Base-by-base conservation (phyloP, 2,113 vertebrate genomes). In the Nicator chloris region DNA sequence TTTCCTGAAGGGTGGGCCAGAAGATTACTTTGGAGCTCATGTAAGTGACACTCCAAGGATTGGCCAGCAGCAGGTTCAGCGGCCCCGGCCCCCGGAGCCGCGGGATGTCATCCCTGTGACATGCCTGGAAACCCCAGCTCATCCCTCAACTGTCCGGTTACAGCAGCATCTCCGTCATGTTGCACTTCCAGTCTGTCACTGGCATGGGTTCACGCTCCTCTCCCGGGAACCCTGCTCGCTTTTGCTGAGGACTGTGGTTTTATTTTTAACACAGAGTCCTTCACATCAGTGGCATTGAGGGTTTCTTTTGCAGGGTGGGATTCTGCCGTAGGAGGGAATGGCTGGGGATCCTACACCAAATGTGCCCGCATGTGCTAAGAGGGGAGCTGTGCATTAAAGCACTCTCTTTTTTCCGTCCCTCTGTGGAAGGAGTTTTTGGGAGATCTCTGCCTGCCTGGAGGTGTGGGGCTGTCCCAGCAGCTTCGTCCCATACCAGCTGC, bases 11-110 rank as follows among this genome's bases (percentile, higher is more conserved):
- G 97, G 97, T 81, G 90, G 97, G 96, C 97, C 97, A 97, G 96
- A 96, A 97, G 97, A 98, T 97, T 97, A 97, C 97, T 98, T 98
- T 94, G 96, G 96, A 98, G 97, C 97, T 98, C 97, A 96, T 98
- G 97, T 98, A 98, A 98, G 97, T 98, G 98, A 98, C 98, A 97
- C 98, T 98, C 97, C 95, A 96, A 97, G 97, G 97, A 93, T 93
- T 97, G 97, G 97, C 98, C 93, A 1, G 81, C 95, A 97, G 98
- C 95, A 51, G 93, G 91, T 92, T 97, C 94, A 93, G 95, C 71
- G 28, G 93, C 82, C 87, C 80, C 2, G 5, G 91, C 82, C 97
- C 96, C 97, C 2, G 30, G 86, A 97, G 97, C 92, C 33, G 23
- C 1, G 45, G 93, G 81, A 96, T 97, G 98, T 98, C 98, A 98